These are phyloP conservation scores for Cyrtonyx montezumae DNA, from an alignment of 2,113 vertebrate genomes.

Conservation along the genomic window DNA sequence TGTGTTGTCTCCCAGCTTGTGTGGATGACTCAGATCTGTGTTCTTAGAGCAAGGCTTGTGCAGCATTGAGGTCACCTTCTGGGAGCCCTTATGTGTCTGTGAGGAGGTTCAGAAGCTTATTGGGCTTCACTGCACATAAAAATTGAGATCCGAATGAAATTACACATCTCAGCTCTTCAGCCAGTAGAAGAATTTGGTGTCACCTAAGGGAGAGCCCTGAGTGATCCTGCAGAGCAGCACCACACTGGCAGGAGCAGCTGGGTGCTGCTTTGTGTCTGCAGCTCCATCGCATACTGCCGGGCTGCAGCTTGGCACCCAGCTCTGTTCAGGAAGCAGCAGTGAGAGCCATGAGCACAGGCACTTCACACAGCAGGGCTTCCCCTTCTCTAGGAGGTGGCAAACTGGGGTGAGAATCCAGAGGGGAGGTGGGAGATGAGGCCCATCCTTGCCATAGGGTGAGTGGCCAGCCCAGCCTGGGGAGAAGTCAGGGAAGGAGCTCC, in stretches of 20 bases:
- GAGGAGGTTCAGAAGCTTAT: not conserved
- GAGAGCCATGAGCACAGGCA: accelerated
- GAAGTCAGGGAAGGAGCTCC: not conserved
- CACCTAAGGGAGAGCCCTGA: not conserved
- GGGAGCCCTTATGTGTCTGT: not conserved
- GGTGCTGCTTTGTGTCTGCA: not conserved
- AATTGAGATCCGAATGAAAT: not conserved
- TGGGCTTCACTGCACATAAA: not conserved
- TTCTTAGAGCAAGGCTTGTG: not conserved
- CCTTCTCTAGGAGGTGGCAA: not conserved
- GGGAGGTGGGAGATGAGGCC: not conserved
- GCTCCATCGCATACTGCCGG: not conserved
- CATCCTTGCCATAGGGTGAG: not conserved
- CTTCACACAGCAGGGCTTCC: not conserved
- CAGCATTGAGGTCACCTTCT: not conserved
- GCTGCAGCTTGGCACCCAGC: not conserved
- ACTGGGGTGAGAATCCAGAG: not conserved
- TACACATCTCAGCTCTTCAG: not conserved
- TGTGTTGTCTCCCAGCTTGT: not conserved
- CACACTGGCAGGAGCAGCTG: not conserved
- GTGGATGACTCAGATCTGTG: not conserved
- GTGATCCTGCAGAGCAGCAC: not conserved
- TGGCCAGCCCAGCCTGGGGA: not conserved
- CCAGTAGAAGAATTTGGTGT: not conserved
- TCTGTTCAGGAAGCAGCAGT: not conserved